Percentiles rank a stretch among this genome's conserved stretches.
Evolutionary conservation across 2,113 vertebrate species (phyloP).

Genomic region (Copsychus sechellarum): DNA sequence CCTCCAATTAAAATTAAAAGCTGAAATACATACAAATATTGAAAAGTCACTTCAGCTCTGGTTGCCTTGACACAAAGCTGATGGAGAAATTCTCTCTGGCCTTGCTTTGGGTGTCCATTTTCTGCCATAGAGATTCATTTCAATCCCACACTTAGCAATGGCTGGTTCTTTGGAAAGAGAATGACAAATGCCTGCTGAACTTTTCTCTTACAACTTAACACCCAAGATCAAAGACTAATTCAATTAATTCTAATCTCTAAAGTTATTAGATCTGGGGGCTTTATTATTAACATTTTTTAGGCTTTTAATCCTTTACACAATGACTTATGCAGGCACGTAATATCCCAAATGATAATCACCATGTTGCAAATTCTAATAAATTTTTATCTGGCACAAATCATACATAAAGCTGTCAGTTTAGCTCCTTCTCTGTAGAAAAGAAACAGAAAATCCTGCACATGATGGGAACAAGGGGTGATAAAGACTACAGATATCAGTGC

Average conservation of each 20-base stretch:
- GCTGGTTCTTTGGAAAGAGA: not conserved
- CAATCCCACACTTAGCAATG: not conserved
- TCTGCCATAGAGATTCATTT: not conserved
- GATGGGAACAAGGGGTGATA: not conserved
- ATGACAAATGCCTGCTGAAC: constrained; percentile 20
- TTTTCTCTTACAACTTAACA: constrained; percentile 48
- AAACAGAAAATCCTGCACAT: not conserved
- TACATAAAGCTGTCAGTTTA: constrained; percentile 50
- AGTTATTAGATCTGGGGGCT: constrained; percentile 54
- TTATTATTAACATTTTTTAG: constrained; percentile 63
- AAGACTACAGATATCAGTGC: not conserved
- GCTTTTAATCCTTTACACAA: constrained; percentile 66
- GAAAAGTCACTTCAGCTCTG: not conserved
- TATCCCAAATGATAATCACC: constrained; percentile 49
- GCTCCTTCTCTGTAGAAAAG: constrained; percentile 18
- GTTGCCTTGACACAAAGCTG: not conserved
- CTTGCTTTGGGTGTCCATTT: not conserved
- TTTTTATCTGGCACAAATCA: constrained; percentile 58
- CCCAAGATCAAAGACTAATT: constrained; percentile 69
- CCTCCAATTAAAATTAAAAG: not conserved
- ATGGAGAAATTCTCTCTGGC: not conserved
- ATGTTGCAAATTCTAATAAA: constrained; percentile 45
- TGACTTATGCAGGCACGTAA: constrained; percentile 27
- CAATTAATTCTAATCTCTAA: constrained; percentile 70
- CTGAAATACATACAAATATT: not conserved